Conservation (phyloP, 1,140 invertebrate genomes). For the Diabrotica virgifera region DNA sequence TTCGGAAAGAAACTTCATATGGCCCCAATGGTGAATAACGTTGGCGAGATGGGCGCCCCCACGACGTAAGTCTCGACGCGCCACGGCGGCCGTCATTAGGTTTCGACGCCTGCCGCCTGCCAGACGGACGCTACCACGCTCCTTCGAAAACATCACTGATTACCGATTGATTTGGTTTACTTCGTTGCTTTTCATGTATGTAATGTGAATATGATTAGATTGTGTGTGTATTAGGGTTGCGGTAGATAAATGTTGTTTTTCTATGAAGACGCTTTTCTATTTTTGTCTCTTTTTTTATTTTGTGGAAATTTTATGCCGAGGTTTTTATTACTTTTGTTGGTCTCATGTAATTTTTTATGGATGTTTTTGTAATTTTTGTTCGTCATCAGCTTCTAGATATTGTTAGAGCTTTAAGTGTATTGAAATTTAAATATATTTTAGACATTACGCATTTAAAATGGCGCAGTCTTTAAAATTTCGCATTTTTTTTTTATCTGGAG, state of each 20-base stretch:
- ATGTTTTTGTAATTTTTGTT: too few relatives aligned
- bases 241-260: not conserved
- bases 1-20: not conserved
- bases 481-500: too few relatives aligned
- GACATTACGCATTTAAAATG: too few relatives aligned
- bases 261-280: too few relatives aligned
- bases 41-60: not conserved
- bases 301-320: too few relatives aligned
- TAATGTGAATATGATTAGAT: conserved; percentile 1
- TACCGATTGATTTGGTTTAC: conserved; percentile 9
- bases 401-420: too few relatives aligned
- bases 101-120: conserved; percentile 15
- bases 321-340: too few relatives aligned
- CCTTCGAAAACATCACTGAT: conserved; percentile 10
- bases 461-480: too few relatives aligned
- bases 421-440: too few relatives aligned
- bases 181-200: conserved; percentile 1
- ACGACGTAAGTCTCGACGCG: not conserved
- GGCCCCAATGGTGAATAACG: not conserved
- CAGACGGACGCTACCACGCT: conserved; percentile 19
- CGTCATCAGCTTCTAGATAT: too few relatives aligned
- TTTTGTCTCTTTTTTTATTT: too few relatives aligned
- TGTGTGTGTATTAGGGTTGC: not conserved
- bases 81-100: conserved; percentile 6
- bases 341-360: too few relatives aligned